Conservation (phyloP, 2,113 vertebrate genomes). For the Macrotus californicus region DNA sequence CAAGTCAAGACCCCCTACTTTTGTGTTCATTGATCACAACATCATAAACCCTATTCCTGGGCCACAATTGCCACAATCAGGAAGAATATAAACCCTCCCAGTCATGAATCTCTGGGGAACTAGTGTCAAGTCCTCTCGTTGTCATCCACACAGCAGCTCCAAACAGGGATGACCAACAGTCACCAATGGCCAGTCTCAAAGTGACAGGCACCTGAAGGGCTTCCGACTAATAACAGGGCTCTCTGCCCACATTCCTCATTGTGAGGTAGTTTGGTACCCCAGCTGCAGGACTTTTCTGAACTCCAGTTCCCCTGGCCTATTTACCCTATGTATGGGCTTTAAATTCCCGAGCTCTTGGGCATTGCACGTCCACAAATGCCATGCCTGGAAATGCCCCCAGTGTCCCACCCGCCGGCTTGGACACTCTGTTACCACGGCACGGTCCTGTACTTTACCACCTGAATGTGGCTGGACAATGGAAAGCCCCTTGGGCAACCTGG, state of each 20-base stretch:
- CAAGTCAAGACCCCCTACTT: neutral
- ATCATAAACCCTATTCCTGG: neutral
- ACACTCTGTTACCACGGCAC: accelerated
- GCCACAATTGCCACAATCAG: neutral
- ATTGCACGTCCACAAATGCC: too few species aligned
- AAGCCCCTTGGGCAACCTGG: neutral
- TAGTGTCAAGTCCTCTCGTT: neutral
- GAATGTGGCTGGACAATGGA: neutral
- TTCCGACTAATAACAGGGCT: neutral
- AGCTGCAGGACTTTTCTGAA: neutral
- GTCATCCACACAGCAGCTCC: neutral
- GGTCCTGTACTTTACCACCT: neutral
- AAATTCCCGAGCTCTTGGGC: neutral
- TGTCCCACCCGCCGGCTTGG: too few species aligned
- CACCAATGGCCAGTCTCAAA: neutral
- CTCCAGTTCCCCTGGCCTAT: neutral
- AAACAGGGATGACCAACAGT: neutral
- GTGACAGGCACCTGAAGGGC: neutral
- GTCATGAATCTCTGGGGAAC: too few species aligned
- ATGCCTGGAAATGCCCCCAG: too few species aligned
- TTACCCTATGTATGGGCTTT: neutral
- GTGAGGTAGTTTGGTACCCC: neutral
- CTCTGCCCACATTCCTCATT: neutral
- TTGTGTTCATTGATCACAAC: neutral
- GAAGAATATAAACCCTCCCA: neutral